Evolutionary conservation across 2,888 invertebrate genomes (phyloP), one percentile per base, ranked within the genome.

Genomic region (Amphimallon solstitiale): DNA sequence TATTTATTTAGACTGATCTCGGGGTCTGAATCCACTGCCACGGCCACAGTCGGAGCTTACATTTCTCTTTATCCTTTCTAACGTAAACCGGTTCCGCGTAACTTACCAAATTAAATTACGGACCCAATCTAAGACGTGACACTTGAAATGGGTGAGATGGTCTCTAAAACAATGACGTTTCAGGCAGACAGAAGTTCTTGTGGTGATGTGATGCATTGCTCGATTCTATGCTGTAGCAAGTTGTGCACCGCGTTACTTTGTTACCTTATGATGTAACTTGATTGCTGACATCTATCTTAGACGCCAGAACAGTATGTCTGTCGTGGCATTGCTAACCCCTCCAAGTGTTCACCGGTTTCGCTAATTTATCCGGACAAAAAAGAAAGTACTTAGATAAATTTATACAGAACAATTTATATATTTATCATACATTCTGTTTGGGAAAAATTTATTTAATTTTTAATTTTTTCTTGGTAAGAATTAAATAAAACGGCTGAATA

Each of bases 191-290:
- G 65, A 65, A 65, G 43, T 65, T 65, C 60, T 23, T 65, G 65
- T 60, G 60, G 65, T 60, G 23, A 19, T 43, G 65, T 65, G 65
- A 65, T 65, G 65, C 65, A 65, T 65, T 56, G 40, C 65, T 61
- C 65, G 65, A 65, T 65, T 65, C 65, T 35, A 48, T 37, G 34
- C 38, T 48, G 40, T 52, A 40, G 59, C 43, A 60, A 65, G 60
- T 65, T 65, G 49, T 51, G 60, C 65, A 65, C 65, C 65, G 37
- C 60, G 52, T 51, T 60, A 38, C 49, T 65, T 56, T 64, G 56
- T 56, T 54, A 64, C 64, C 54, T 56, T 56, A 64, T 64, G 64
- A 56, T 56, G 64, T 54, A 49, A 48, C 62, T 62, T 64, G 64
- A 64, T 64, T 64, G 43, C 64, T 64, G 46, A 56, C 45, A 64